Base-by-base conservation (phyloP, 2,113 vertebrate genomes). In the Psilopsiagon aurifrons region DNA sequence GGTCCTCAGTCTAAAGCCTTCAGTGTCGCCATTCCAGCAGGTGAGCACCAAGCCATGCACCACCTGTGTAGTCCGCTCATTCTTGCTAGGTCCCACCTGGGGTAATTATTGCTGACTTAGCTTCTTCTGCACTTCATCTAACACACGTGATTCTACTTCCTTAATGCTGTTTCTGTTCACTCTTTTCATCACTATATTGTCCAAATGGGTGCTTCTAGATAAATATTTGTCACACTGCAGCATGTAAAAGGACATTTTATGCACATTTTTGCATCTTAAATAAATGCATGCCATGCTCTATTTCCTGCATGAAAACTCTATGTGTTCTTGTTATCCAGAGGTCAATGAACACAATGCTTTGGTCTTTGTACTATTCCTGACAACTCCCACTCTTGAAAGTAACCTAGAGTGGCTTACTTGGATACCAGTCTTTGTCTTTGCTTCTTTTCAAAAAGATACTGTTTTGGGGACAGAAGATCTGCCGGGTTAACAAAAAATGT, bases 1-100 rank as follows among this genome's bases (percentile, higher is more conserved):
- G 99, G 99, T 90, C 99, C 99, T 89, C 99, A 99, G 95, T 99
- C 99, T 95, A 99, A 99, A 97, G 98, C 98, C 96, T 98, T 99
- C 97, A 98, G 98, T 90, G 98, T 99, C 2, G 97, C 92, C 91
- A 98, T 99, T 97, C 99, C 99, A 95, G 95, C 95, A 98, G 98
- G 99, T 99, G 98, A 99, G 98, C 91, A 84, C 23, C 18, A 52
- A 74, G 33, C 52, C 20, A 4, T 27, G 31, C 37, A 57, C 35
- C 1, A 2, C 3, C 49, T 39, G 17, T 4, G 1, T 35, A 54
- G 25, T 62, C 43, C 25, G 3, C n/a, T 17, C 47, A 3, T 89
- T 80, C 73, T 78, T 89, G 74, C 73, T 24, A 90, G 41, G n/a
- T 71, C 49, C 55, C 71, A n/a, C 11, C 29, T 80, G 27, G 54